These are phyloP conservation scores for Standfussiana lucernea DNA, from an alignment of 2,888 invertebrate species.

Conservation along the genomic window DNA sequence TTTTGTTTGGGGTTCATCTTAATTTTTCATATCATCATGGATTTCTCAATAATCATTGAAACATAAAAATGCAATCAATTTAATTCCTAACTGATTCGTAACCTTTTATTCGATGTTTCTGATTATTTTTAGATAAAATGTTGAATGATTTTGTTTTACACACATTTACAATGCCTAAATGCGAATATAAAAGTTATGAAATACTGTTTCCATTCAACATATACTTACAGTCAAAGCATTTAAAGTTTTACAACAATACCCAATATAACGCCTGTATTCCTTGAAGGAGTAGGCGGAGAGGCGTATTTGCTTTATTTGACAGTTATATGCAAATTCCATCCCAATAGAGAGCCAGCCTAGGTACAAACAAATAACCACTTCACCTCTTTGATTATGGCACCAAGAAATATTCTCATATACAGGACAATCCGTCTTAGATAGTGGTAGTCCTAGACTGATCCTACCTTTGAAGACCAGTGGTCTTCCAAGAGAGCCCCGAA, in stretches of 20 bases:
- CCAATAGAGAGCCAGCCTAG: background rate
- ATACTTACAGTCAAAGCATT: background rate
- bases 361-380: background rate
- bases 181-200: background rate
- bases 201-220: background rate
- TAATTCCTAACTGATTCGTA: background rate
- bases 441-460: background rate
- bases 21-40: constrained; percentile 10
- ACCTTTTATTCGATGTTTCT: background rate
- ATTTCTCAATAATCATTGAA: background rate
- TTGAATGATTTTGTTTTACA: constrained; percentile 1
- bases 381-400: background rate
- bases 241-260: background rate
- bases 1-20: constrained; percentile 22
- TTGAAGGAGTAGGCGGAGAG: background rate
- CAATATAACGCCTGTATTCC: background rate
- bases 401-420: background rate
- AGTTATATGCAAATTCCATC: background rate
- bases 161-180: background rate
- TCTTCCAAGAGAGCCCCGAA: background rate
- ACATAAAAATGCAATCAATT: background rate
- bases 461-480: background rate
- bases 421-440: background rate
- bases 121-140: background rate
- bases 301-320: background rate